phyloP scores from a whole-genome alignment of 2,888 invertebrate genomes.

The Callinectes sapidus region DNA sequence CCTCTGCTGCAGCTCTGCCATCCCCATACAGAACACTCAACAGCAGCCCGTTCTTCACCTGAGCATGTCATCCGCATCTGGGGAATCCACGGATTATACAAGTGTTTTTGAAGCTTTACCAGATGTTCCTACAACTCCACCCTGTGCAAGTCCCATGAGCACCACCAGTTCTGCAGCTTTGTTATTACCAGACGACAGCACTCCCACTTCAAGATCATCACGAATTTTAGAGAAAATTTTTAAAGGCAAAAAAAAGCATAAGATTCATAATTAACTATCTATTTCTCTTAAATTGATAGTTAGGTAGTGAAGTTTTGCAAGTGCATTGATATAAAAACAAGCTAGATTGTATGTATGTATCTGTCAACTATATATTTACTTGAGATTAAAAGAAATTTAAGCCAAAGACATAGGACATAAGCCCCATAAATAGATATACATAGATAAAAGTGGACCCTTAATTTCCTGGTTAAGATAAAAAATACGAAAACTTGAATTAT shows the following conservation, averaged over 20 bases:
- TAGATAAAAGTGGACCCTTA: not conserved
- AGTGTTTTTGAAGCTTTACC: slow-evolving; percentile 44
- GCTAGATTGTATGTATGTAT: not conserved
- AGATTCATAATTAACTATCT: slow-evolving; percentile 25
- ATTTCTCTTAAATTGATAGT: not conserved
- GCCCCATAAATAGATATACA: not conserved
- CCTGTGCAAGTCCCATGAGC: slow-evolving; percentile 41
- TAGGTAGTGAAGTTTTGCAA: not conserved
- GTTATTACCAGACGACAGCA: slow-evolving; percentile 43
- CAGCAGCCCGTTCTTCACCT: slow-evolving; percentile 34
- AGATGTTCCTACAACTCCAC: slow-evolving; percentile 53
- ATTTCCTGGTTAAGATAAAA: not conserved
- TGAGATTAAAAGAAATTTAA: not conserved
- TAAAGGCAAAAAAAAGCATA: slow-evolving; percentile 57
- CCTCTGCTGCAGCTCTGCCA: slow-evolving; percentile 38
- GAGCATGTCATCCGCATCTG: slow-evolving; percentile 23
- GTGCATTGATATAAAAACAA: not conserved
- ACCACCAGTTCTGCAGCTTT: slow-evolving; percentile 57
- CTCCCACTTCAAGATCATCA: slow-evolving; percentile 43
- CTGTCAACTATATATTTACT: not conserved
- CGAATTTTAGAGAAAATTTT: slow-evolving; percentile 52
- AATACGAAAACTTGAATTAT: not conserved
- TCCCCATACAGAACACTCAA: slow-evolving; percentile 45
- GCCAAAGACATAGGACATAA: not conserved
- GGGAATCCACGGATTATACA: slow-evolving; percentile 58